phyloP scores from a whole-genome alignment of 1,140 invertebrate species.

The Lanistes nyassanus region DNA sequence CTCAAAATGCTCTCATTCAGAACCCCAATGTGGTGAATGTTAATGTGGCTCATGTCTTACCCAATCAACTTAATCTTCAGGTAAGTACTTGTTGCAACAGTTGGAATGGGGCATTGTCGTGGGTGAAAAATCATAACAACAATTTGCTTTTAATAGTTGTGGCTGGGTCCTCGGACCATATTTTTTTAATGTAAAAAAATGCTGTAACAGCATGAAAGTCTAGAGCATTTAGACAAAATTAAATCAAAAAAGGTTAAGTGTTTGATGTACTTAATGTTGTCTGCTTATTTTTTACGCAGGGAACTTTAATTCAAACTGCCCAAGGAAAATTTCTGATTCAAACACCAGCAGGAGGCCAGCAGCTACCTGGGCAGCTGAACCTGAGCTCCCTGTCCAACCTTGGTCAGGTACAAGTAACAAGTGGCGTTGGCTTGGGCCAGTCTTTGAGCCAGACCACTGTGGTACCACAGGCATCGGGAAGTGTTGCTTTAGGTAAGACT shows the following conservation, averaged over 20 bases:
- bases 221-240: no score
- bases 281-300: constrained; percentile 12
- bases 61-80: constrained; percentile 28
- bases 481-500: constrained; percentile 8
- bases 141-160: no score
- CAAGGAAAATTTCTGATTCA: constrained; percentile 30
- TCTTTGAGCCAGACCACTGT: constrained; percentile 10
- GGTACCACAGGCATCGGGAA: constrained; percentile 11
- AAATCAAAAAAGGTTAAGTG: no score
- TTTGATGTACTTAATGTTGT: no score
- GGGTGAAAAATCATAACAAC: no score
- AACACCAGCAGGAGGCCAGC: constrained; percentile 20
- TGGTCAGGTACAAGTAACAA: no score
- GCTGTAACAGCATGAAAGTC: no score
- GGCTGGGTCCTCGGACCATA: no score
- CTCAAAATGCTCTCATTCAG: constrained; percentile 58
- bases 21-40: constrained; percentile 60
- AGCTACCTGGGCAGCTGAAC: constrained; percentile 3
- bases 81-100: no score
- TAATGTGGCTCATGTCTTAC: constrained; percentile 55
- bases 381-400: not conserved
- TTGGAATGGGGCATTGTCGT: no score
- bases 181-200: no score
- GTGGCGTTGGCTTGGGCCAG: not conserved
- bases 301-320: constrained; percentile 19